phyloP scores from a whole-genome alignment of 2,113 vertebrate genomes.

The Nycticryphes semicollaris region DNA sequence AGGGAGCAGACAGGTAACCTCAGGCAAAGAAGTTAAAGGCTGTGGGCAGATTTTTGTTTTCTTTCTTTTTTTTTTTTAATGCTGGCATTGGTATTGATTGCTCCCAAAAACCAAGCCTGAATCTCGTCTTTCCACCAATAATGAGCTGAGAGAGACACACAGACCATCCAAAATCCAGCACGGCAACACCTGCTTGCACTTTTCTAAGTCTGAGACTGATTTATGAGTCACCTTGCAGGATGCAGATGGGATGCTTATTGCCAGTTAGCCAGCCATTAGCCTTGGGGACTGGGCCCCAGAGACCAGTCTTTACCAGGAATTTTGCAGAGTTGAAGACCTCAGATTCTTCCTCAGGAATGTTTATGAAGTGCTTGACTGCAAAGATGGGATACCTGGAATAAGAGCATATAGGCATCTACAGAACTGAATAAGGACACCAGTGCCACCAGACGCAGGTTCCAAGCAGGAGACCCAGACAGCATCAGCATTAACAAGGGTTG shows the following conservation, averaged over 20 bases:
- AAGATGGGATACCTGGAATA: not conserved
- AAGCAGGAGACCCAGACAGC: not conserved
- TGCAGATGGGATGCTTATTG: not conserved
- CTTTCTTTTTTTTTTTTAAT: not conserved
- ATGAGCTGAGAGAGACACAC: not conserved
- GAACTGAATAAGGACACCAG: not conserved
- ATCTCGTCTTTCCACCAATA: not conserved
- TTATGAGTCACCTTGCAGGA: constrained; percentile 7
- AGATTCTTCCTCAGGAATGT: constrained; percentile 24
- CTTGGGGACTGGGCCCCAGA: not conserved
- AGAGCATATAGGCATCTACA: not conserved
- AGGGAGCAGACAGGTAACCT: not conserved
- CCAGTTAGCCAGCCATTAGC: constrained; percentile 2
- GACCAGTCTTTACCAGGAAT: constrained; percentile 19
- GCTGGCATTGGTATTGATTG: not conserved
- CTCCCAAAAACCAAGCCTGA: not conserved
- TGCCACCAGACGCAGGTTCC: not conserved
- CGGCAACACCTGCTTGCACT: not conserved
- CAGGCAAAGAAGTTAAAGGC: not conserved
- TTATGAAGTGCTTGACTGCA: constrained; percentile 27
- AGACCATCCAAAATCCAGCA: not conserved
- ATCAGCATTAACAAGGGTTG: not conserved
- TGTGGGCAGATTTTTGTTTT: not conserved
- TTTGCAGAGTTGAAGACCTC: not conserved
- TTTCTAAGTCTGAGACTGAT: not conserved